Evolutionary conservation across 1,140 invertebrate species (phyloP), one percentile per base, ranked within the genome.

Genomic region (Augochlora pura): DNA sequence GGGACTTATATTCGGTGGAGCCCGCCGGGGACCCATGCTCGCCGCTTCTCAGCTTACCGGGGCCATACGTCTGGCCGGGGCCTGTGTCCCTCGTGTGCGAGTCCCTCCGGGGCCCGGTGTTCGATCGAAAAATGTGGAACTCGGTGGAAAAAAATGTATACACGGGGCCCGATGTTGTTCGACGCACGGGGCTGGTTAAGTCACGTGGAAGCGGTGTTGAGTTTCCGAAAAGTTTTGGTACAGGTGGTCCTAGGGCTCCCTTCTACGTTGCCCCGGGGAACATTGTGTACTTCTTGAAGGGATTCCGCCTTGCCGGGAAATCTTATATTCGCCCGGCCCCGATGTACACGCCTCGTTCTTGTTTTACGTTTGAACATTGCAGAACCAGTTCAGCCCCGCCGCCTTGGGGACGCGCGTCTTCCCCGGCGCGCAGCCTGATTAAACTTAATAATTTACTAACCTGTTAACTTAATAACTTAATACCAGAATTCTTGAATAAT

Each of bases 211-310:
- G 42, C 23, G 71, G 77, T 83, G 25, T 85, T 67, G 82, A 68
- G 23, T 85, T 85, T 85, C 83, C 83, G 72, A 69, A 59, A 83
- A 84, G 70, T 85, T n/a, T 68, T 73, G 80, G 62, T 67, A 59
- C 67, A 70, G 67, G 73, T 80, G 77, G 77, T 76, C 81, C 57
- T 46, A 54, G 21, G 71, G n/a, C 46, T 38, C 54, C n/a, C 18
- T 39, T 18, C 14, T 52, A 1, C 5, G 16, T 27, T 57, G 1
- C 27, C 16, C 12, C n/a, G n/a, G 5, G 27, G n/a, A 67, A 68
- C 42, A 67, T 46, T 46, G 14, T 46, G 42, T 46, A 4, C 42
- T 59, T 27, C 18, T n/a, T 27, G 16, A 52, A 16, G 64, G 12
- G 21, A 21, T n/a, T 46, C 54, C 8, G 54, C n/a, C 54, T n/a